Base-by-base conservation (phyloP, 2,888 invertebrate genomes). In the Chalcosyrphus nemorum region DNA sequence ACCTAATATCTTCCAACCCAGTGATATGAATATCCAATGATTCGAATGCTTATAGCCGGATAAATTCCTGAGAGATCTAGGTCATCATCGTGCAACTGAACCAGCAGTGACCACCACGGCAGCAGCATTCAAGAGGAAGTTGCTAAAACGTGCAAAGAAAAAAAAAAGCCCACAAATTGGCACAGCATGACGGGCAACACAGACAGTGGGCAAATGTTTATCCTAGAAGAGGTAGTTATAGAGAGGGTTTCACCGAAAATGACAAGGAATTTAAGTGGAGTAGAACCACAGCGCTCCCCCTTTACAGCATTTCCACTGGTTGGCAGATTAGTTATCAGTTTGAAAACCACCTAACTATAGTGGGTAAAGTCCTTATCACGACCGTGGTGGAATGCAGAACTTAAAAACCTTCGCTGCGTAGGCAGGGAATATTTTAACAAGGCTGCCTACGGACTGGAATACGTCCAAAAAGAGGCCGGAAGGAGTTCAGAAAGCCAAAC, bases 21-120 rank as follows among this genome's bases (percentile, higher is more conserved):
- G 38, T 65, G 65, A 21, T 52, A 52, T 52, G 65, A 65, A 65
- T 65, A 52, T 52, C 47, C 65, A 65, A 52, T 52, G 21, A 65
- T 52, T 65, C 27, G 50, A 65, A 38, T 50, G 24, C 38, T 35
- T 32, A 24, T 24, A 65, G 24, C 21, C 65, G 65, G 13, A 9
- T 5, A 29, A 50, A 52, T 35, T 65, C 38, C 50, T 38, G 11
- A 50, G 11, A 50, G 52, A 65, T 52, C 21, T 52, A 47, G 65
- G 65, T 65, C 65, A 65, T 65, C 65, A 65, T 41, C 38, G 1
- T 57, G 38, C 57, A 41, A 4, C 38, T 15, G 6, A 57, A 38
- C 38, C 57, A 19, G 35, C 19, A 45, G 45, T 19, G 19, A 19
- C 19, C 11, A 45, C 2, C 4, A 24, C 35, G 17, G 17, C 7